A percentile compares a stretch with the other conserved stretches of the same genome.
Evolutionary conservation across 2,113 vertebrate species (phyloP).

Genomic region (Hystrix brachyura): DNA sequence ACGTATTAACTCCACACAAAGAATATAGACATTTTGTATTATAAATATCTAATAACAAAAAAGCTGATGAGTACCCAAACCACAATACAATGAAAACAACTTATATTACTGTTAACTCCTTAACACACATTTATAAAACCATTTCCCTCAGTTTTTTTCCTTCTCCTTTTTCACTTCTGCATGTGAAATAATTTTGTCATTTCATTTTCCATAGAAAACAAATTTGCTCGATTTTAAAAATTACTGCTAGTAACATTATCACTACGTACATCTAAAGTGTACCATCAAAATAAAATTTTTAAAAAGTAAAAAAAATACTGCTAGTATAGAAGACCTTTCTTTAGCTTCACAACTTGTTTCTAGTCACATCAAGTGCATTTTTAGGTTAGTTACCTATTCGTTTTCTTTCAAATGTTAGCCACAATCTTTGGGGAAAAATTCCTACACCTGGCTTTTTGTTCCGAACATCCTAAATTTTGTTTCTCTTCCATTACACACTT

Average conservation of each 20-base stretch:
- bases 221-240: not conserved
- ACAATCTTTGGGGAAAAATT: not conserved
- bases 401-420: constrained; percentile 12
- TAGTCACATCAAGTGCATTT: not conserved
- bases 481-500: not conserved
- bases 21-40: not conserved
- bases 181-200: not conserved
- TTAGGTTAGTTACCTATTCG: not conserved
- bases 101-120: not conserved
- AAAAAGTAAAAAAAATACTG: not conserved
- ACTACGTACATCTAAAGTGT: no score
- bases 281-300: no score
- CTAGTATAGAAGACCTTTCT: not conserved
- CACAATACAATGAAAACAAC: not conserved
- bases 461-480: not conserved
- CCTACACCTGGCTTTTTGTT: not conserved
- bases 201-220: not conserved
- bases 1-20: not conserved
- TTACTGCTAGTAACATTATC: not conserved
- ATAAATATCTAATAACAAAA: not conserved
- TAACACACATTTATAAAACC: not conserved
- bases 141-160: not conserved
- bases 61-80: not conserved
- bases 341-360: not conserved
- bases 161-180: not conserved